Base-by-base conservation (phyloP, 2,113 vertebrate species). In the Myrmecobius fasciatus region DNA sequence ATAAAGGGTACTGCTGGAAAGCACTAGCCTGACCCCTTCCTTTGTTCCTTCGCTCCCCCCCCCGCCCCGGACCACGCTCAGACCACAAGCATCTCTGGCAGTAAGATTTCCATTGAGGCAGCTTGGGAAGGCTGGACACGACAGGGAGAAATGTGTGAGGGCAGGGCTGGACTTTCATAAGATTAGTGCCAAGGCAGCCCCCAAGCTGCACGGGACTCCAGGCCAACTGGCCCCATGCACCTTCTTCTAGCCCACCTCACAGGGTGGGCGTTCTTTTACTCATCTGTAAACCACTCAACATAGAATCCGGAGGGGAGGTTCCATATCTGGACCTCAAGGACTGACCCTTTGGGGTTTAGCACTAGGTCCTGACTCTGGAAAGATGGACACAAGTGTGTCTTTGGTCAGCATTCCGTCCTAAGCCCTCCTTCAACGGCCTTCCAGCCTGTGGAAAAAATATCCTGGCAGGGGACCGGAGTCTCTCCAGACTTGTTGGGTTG, bases 161-260 rank as follows among this genome's bases (percentile, higher is more conserved):
- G 92, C 91, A 75, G 53, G 47, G 89, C 8, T 8, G 53, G 53
- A n/a, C 20, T 22, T 83, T 3, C n/a, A 36, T 75, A n/a, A 83
- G 67, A 43, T 83, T 43, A 83, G n/a, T 25, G 52, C 92, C 53
- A 25, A 49, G 53, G 53, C 3, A 1, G 53, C 60, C 90, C 91
- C 5, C 0, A 83, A 83, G 48, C 49, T 49, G 49, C 4, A 1
- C 25, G 25, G 94, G 46, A 48, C 67, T 91, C 97, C 46, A 75
- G 36, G 92, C 95, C 96, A 93, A 25, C 90, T 93, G 93, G 95
- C 91, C 96, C 97, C 97, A 97, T 97, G 94, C 1, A 2, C 93
- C 95, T 93, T 51, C 28, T 89, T 26, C 53, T 83, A 46, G 28
- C 91, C 93, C 17, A 20, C 12, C 83, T 89, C 17, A 0, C 6